Percentiles rank a stretch among this genome's conserved stretches.
Conservation (phyloP, 2,113 vertebrate genomes). For the Channa maculata region DNA sequence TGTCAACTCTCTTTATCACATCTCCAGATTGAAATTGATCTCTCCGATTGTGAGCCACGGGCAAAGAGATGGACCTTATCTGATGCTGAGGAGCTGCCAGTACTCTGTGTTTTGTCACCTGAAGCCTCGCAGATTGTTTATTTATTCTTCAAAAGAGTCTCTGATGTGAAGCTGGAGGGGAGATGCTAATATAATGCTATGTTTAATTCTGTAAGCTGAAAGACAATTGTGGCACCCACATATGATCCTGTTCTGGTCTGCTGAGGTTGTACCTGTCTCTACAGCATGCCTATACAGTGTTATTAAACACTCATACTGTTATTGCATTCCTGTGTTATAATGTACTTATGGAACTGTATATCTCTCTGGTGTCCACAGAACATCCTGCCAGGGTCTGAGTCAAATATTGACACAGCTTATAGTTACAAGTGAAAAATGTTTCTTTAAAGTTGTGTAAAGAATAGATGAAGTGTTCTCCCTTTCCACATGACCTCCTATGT, state of each 20-base stretch:
- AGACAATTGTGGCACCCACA: slow-evolving; percentile 31
- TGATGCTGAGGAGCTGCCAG: slow-evolving; percentile 70
- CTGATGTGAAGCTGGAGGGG: slow-evolving; percentile 64
- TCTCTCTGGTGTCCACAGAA: slow-evolving; percentile 50
- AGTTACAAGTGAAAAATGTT: slow-evolving; percentile 54
- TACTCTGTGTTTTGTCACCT: slow-evolving; percentile 63
- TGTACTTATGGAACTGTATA: slow-evolving; percentile 41
- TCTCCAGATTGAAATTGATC: slow-evolving; percentile 84
- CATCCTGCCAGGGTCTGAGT: slow-evolving; percentile 57
- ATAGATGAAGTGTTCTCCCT: slow-evolving; percentile 49
- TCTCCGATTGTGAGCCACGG: slow-evolving; percentile 75
- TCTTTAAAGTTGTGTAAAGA: slow-evolving; percentile 43
- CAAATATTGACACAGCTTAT: slow-evolving; percentile 76
- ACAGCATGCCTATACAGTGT: slow-evolving; percentile 21
- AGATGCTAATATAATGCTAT: slow-evolving; percentile 50
- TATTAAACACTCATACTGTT: slow-evolving; percentile 55
- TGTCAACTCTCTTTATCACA: slow-evolving; percentile 79
- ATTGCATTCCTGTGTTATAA: slow-evolving; percentile 47
- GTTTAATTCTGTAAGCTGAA: slow-evolving; percentile 58
- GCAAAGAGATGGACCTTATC: slow-evolving; percentile 78
- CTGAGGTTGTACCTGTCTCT: slow-evolving; percentile 31
- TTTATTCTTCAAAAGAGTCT: slow-evolving; percentile 76
- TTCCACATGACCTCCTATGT: slow-evolving; percentile 36
- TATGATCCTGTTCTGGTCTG: slow-evolving; percentile 30
- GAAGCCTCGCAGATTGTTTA: slow-evolving; percentile 69